These are phyloP conservation scores for Adoxophyes honmai DNA, from an alignment of 1,140 invertebrate genomes.

Conservation along the genomic window DNA sequence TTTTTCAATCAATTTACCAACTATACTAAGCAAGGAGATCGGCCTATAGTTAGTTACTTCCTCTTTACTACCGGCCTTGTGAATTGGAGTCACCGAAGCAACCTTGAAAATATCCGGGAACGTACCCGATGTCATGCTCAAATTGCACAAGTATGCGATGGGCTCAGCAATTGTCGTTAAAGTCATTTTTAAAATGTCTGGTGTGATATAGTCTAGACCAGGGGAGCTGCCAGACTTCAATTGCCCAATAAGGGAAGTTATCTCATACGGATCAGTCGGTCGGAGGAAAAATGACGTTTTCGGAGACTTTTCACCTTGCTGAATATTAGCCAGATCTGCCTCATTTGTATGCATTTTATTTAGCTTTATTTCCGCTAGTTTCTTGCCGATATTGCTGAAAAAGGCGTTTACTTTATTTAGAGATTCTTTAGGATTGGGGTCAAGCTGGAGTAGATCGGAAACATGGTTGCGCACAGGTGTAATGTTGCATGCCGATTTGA, in stretches of 20 bases:
- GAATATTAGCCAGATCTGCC: neutral
- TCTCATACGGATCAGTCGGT: neutral
- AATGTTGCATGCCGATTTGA: neutral
- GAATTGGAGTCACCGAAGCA: neutral
- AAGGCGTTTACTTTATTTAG: neutral
- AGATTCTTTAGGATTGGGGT: neutral
- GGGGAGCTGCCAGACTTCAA: neutral
- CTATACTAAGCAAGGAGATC: neutral
- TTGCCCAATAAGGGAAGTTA: neutral
- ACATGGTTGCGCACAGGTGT: neutral
- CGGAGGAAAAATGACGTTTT: neutral
- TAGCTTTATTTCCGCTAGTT: neutral
- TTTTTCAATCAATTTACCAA: constrained; percentile 24
- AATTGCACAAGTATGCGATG: neutral
- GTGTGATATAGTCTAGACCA: neutral
- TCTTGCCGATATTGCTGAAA: neutral
- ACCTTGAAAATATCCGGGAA: neutral
- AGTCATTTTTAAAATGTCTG: neutral
- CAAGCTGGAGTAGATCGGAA: neutral
- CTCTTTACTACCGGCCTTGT: neutral
- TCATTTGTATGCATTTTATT: neutral
- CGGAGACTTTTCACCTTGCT: neutral
- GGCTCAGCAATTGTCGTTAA: neutral
- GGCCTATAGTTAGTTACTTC: neutral
- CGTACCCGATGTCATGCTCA: neutral